Base-by-base conservation (phyloP, 2,797 vertebrate genomes). In the Sebastes paucispinis region DNA sequence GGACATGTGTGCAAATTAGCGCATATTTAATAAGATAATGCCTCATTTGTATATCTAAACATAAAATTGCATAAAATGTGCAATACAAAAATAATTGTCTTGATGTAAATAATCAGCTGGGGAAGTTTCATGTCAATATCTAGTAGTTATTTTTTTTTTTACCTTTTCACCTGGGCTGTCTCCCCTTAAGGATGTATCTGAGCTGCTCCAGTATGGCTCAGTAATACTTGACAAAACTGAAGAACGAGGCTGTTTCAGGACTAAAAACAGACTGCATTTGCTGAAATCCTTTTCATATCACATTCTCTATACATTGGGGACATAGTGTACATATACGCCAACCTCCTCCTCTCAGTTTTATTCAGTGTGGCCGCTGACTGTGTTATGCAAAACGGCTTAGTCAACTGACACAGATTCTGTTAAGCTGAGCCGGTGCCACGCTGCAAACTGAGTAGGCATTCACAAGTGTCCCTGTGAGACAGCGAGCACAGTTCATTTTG, bases 331-430 rank as follows among this genome's bases (percentile, higher is more conserved):
- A 12, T 36, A 10, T 36, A 50, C 59, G 60, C 66, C 74, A 88
- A 43, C 39, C 6, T 72, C 77, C 57, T 77, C 20, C 58, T 47
- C 75, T 80, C 50, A 58, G 4, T 82, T 87, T 59, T 58, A 85
- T 65, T 77, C 62, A 76, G 69, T 47, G 65, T 79, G 78, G 67
- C 59, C 32, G 72, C 78, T 69, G 60, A 81, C 73, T 75, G 83
- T 31, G 85, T 93, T 92, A 91, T 74, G 88, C 80, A 92, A 91
- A 93, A 85, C 34, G 25, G 87, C 80, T 92, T 88, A 88, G 90
- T 90, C 89, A 91, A 87, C 76, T 93, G 91, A 93, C 90, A 91
- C 82, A 91, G 89, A 89, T 90, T 92, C 72, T 80, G 74, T 69
- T 85, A 85, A 91, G 75, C 85, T 84, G 89, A 93, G 82, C 76